Base-by-base conservation (phyloP, 2,113 vertebrate species). In the Mirounga angustirostris region DNA sequence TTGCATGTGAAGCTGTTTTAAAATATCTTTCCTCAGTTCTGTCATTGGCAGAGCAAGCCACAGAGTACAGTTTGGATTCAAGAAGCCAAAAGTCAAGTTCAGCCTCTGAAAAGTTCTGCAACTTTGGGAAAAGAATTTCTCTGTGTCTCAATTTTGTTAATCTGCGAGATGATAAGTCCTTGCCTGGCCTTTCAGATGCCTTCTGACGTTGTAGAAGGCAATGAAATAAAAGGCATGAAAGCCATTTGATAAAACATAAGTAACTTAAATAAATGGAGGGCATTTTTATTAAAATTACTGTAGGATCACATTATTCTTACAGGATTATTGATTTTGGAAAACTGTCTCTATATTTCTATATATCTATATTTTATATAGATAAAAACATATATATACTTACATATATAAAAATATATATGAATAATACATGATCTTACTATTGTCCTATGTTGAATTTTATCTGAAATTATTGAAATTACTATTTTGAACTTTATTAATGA, bases 1-100 rank as follows among this genome's bases (percentile, higher is more conserved):
- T 86, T 94, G 33, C 73, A 46, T 84, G 58, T 26, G 86, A 97
- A 69, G 22, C 78, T 78, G 50, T 89, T 95, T 96, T 73, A 97
- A 97, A 97, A 94, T 93, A 73, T 83, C 52, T 89, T 65, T 82
- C 24, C 67, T 89, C 63, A 7, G 28, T 89, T 96, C 81, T 91
- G 1, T 89, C 89, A 91, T 52, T 82, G 65, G 56, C 61, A 91
- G 50, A 96, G 80, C 58, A 54, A 89, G 52, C 28, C 65, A 61
- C 33, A 82, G 82, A 98, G 50, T 95, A 59, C 80, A 95, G 58
- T 56, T 81, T 73, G 40, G 63, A 78, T 78, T 96, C 21, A 71
- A 33, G 65, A 94, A 95, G 59, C 58, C 28, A 58, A 71, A 52
- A 88, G 22, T 46, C 15, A 79, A 71, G 7, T 36, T 86, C 22